These are phyloP conservation scores for Coregonus ussuriensis DNA, from an alignment of 2,797 vertebrate genomes.

Conservation along the genomic window DNA sequence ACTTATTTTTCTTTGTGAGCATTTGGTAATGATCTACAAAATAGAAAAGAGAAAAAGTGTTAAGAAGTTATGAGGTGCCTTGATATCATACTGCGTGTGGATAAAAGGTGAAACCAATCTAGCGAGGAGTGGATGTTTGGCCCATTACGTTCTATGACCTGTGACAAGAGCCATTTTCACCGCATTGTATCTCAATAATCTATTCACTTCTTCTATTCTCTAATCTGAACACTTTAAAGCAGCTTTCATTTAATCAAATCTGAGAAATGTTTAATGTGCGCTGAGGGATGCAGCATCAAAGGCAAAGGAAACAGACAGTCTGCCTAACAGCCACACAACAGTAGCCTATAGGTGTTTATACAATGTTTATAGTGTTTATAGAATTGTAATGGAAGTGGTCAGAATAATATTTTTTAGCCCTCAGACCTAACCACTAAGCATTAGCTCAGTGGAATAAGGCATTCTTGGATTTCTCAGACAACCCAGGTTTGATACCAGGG, in stretches of 20 bases:
- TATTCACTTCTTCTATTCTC: constrained; percentile 19
- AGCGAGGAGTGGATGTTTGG: neutral
- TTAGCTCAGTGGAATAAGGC: too few relatives aligned
- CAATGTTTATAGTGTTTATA: neutral
- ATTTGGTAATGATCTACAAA: neutral
- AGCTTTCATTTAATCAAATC: constrained; percentile 54
- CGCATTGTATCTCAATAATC: constrained; percentile 35
- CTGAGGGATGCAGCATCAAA: constrained; percentile 65
- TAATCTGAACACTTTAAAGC: constrained; percentile 58
- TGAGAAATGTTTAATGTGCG: constrained; percentile 52
- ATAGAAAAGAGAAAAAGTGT: neutral
- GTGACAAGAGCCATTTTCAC: constrained; percentile 23
- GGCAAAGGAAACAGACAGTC: constrained; percentile 39
- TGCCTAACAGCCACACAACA: too few relatives aligned
- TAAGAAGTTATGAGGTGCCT: neutral
- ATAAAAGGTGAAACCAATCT: too few relatives aligned
- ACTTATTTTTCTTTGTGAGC: neutral
- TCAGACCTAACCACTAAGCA: neutral
- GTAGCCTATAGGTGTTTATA: neutral
- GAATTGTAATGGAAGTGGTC: neutral
- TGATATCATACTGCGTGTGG: neutral
- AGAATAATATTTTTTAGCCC: neutral
- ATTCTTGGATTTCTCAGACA: neutral
- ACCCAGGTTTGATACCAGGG: neutral
- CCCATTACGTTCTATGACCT: constrained; percentile 28